Evolutionary conservation across 2,113 vertebrate species (phyloP), one percentile per base, ranked within the genome.

Genomic region (Lepus americanus): DNA sequence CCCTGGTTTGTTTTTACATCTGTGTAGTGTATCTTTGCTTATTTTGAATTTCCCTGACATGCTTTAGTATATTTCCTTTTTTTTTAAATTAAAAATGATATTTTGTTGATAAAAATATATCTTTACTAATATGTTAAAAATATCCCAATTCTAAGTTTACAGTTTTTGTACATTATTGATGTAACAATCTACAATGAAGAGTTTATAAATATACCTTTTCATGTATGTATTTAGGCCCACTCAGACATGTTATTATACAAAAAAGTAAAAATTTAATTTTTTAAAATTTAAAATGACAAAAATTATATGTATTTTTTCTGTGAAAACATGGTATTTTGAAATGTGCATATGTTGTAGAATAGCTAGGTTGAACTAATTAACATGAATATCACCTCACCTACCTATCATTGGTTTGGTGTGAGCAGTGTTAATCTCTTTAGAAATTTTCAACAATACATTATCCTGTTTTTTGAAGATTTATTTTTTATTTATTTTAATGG

Each of bases 171-270:
- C 27, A 29, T 33, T 49, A 74, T 59, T 67, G 17, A 59, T 59
- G 29, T 61, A 51, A 77, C 3, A 69, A 61, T 49, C 29, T 77
- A 1, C 0, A 51, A 3, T 61, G 87, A 79, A 80, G 8, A 11
- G 49, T 84, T 82, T 94, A n/a, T 83, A 77, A 89, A 33, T 84
- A 61, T 89, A 10, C 61, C 69, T 33, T 79, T 77, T 73, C 55
- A 44, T 49, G 23, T 63, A 33, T 89, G 16, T 11, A 61, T 67
- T 63, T 67, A 74, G 20, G 10, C 31, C 27, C 59, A 61, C 11
- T 23, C 14, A 76, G 16, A 82, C 76, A 66, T 44, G 2, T 20
- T 67, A 77, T 67, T 33, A 33, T 53, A 44, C 13, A 89, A 66
- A 83, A 59, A 87, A 19, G 59, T 72, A 79, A 86, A 64, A 36